Evolutionary conservation across 1,140 invertebrate species (phyloP), one percentile per base, ranked within the genome.

Genomic region (Aethina tumida): DNA sequence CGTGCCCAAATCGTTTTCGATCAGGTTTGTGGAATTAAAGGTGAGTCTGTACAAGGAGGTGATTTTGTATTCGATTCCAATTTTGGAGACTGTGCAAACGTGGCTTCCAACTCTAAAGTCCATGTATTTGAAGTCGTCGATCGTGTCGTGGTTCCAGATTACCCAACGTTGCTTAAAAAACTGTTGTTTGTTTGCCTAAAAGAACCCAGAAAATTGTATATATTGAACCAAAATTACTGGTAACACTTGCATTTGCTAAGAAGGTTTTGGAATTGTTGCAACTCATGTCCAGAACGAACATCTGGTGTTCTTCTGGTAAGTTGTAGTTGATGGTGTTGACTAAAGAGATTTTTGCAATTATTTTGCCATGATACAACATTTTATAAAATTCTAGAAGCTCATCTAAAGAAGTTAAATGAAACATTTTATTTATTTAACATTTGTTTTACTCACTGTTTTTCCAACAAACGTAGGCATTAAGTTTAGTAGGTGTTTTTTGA

Each of bases 121-220:
- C 28, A 34, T 28, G 5, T 39, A 15, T 27, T 34, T 28, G 1
- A 25, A 29, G 15, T 19, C 5, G 5, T 18, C 14, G 24, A 5
- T 6, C 7, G 26, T 17, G 8, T 3, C 8, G 12, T 38, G 2
- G 4, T 24, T 31, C 14, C 21, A 18, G 6, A 35, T 14, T 28
- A 44, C 21, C 41, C 41, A 44, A 3, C 41, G 41, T 18, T 37
- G 29, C 13, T 37, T 30, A 21, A 43, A 43, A 10, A 37, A 19
- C 22, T 28, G 10, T 27, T 14, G 9, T 16, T 35, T 12, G 12
- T 41, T 16, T 8, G 31, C 39, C 39, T 41, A 10, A 8, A 35
- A 40, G 25, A 27, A 25, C 7, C n/a, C n/a, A 17, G 14, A n/a
- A n/a, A n/a, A n/a, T n/a, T n/a, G n/a, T n/a, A n/a, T n/a, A n/a